Conservation (phyloP, 1,140 invertebrate genomes). For the Magallana angulata region DNA sequence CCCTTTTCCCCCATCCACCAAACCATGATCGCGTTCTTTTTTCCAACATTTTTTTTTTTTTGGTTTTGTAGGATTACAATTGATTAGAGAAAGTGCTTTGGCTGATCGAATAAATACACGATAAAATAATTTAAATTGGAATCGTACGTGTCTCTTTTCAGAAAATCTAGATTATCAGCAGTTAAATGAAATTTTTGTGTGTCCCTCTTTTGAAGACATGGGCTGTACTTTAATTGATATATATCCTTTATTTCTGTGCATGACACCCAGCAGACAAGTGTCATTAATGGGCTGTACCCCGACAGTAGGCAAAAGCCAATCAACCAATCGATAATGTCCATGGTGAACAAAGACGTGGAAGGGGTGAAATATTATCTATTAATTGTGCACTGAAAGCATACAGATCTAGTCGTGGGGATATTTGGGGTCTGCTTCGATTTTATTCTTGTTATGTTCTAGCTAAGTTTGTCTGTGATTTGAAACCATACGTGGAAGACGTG, state of each 20-base stretch:
- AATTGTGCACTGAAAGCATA: conserved; percentile 15
- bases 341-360: not conserved
- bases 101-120: no score
- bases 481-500: not conserved
- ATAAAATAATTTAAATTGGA: no score
- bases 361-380: conserved; percentile 31
- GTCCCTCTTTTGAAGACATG: not conserved
- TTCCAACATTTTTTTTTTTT: no score
- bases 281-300: not conserved
- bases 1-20: no score
- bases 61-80: no score
- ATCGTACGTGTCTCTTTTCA: no score
- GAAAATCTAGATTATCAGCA: no score
- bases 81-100: no score
- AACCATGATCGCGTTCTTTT: no score
- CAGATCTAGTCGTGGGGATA: not conserved
- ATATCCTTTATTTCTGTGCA: not conserved
- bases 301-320: not conserved
- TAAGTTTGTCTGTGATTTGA: not conserved
- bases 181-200: not conserved
- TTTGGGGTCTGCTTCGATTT: conserved; percentile 6
- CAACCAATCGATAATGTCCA: conserved; percentile 22
- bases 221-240: not conserved
- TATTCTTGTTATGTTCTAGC: not conserved
- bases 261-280: conserved; percentile 9